Evolutionary conservation across 2,113 vertebrate species (phyloP).

Genomic region (Tor tambroides): DNA sequence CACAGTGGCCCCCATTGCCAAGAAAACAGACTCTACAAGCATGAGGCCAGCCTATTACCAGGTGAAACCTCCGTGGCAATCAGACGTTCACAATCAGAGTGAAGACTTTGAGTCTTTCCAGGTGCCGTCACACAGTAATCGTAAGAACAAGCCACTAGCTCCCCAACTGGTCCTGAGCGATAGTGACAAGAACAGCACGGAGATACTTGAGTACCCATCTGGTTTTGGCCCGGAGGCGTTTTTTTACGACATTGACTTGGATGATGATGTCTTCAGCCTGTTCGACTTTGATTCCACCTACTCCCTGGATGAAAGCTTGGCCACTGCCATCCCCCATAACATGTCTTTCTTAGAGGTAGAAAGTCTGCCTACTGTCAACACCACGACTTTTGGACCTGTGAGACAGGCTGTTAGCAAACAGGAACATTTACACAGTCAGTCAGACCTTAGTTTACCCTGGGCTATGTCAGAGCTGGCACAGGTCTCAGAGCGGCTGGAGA

Average conservation of each 20-base stretch:
- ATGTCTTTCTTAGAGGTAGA: constrained; percentile 27
- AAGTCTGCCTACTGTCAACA: constrained; percentile 11
- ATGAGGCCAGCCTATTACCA: constrained; percentile 23
- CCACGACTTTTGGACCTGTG: background rate
- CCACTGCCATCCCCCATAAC: background rate
- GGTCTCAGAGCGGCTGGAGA: constrained; percentile 4
- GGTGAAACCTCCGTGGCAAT: constrained; percentile 45
- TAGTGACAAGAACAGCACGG: constrained; percentile 54
- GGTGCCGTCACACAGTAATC: constrained; percentile 59
- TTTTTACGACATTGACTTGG: constrained; percentile 60
- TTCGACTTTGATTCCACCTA: constrained; percentile 63
- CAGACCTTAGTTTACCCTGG: constrained; percentile 18
- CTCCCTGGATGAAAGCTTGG: constrained; percentile 54
- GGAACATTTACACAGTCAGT: constrained; percentile 29
- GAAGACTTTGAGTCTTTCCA: constrained; percentile 40
- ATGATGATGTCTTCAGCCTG: constrained; percentile 56
- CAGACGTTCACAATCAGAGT: constrained; percentile 36
- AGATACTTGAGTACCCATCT: constrained; percentile 41
- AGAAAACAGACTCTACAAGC: constrained; percentile 52
- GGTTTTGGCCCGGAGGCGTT: constrained; percentile 57
- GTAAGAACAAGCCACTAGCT: constrained; percentile 69
- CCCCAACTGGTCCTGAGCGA: constrained; percentile 54
- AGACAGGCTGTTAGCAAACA: background rate
- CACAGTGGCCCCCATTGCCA: constrained; percentile 21
- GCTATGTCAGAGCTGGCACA: background rate